These are phyloP conservation scores for Lampris megalopsis DNA, from an alignment of 2,113 vertebrate genomes.

Conservation along the genomic window DNA sequence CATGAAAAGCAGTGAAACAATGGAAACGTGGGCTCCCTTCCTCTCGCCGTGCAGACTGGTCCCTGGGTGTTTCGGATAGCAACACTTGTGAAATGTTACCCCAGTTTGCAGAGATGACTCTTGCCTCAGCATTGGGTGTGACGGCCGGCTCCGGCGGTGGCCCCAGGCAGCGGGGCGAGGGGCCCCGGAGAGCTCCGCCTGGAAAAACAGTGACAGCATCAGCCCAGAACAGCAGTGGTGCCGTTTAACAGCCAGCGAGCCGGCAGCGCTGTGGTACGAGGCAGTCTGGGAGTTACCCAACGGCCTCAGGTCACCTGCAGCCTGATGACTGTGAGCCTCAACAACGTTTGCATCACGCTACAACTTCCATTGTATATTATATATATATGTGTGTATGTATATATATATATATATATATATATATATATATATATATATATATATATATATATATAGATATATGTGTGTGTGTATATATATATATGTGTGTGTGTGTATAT, in stretches of 20 bases:
- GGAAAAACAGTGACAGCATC: conserved; percentile 63
- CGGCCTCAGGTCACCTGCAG: conserved; percentile 70
- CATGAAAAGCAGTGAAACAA: conserved; percentile 26
- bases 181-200: conserved; percentile 63
- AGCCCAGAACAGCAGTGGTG: conserved; percentile 43
- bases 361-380: neutral
- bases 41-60: neutral
- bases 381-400: too few species aligned
- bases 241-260: too few species aligned
- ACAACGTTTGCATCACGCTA: conserved; percentile 64
- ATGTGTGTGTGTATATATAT: too few species aligned
- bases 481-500: too few species aligned
- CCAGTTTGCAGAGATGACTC: conserved; percentile 46
- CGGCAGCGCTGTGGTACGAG: too few species aligned
- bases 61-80: conserved; percentile 49
- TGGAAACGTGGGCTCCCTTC: conserved; percentile 1
- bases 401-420: too few species aligned
- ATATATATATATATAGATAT: too few species aligned
- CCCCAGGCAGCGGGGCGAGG: conserved; percentile 43
- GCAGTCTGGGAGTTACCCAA: conserved; percentile 62
- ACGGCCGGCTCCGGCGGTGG: conserved; percentile 58
- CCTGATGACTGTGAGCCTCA: conserved; percentile 59
- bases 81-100: conserved; percentile 63
- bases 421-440: too few species aligned
- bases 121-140: conserved; percentile 57